Evolutionary conservation across 2,113 vertebrate species (phyloP).

Genomic region (Progne subis): DNA sequence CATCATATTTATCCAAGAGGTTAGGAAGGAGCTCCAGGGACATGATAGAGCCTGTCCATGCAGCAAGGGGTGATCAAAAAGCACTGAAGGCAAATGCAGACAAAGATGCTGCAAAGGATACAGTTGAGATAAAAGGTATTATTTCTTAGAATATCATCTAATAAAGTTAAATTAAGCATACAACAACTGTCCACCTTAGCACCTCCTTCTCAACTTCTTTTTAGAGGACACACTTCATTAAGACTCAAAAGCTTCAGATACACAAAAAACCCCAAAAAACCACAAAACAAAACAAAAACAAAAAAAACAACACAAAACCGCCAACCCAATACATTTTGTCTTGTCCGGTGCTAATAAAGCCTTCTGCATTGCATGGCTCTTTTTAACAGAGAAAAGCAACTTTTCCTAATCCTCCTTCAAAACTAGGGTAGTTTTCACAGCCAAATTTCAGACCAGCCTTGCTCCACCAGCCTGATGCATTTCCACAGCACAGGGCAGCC

Average conservation of each 20-base stretch:
- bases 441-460: background rate
- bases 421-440: background rate
- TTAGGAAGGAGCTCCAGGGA: background rate
- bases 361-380: fast-evolving
- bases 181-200: background rate
- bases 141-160: background rate
- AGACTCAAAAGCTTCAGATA: background rate
- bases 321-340: background rate
- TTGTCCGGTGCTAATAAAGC: background rate
- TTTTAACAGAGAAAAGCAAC: background rate
- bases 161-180: background rate
- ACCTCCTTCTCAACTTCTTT: background rate
- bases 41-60: background rate
- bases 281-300: too few relatives aligned
- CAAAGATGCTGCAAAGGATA: background rate
- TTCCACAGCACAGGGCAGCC: background rate
- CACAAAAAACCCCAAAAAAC: background rate
- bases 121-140: background rate
- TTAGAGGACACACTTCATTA: background rate
- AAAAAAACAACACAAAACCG: fast-evolving
- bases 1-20: background rate
- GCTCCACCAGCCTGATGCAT: background rate
- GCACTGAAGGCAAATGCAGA: background rate
- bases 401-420: background rate
- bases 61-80: background rate